Percentiles rank a stretch among this genome's conserved stretches.
These are phyloP conservation scores for Drosophila tani DNA, from an alignment of 1,140 invertebrate genomes.

Conservation along the genomic window DNA sequence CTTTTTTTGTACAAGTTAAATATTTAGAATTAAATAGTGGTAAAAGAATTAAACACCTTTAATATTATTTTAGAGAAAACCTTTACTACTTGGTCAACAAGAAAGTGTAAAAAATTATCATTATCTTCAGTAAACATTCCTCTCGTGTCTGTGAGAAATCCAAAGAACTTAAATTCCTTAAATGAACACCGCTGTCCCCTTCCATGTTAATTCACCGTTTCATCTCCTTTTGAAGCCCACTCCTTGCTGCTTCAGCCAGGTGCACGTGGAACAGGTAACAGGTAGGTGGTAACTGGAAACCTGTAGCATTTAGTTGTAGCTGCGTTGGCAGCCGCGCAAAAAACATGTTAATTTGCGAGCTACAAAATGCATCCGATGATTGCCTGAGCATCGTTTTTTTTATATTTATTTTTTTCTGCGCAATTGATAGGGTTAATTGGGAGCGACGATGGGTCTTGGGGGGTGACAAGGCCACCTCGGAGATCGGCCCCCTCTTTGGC, in stretches of 20 bases:
- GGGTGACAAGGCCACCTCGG: constrained; percentile 16
- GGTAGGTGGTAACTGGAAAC: constrained; percentile 4
- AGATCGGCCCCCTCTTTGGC: not conserved
- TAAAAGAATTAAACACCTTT: not conserved
- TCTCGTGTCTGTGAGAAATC: too few species aligned
- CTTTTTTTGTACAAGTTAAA: too few species aligned
- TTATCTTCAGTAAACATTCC: too few species aligned
- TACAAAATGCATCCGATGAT: constrained; percentile 38
- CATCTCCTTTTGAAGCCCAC: constrained; percentile 24
- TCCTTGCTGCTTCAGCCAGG: constrained; percentile 1
- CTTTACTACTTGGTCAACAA: too few species aligned
- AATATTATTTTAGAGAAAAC: too few species aligned
- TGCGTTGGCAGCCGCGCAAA: constrained; percentile 23
- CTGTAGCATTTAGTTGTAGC: constrained; percentile 12
- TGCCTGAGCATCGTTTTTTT: constrained; percentile 18
- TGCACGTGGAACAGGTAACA: constrained; percentile 14
- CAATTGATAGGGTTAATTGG: constrained; percentile 46
- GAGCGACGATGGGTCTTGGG: not conserved
- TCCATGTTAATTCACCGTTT: not conserved
- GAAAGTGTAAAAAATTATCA: not conserved
- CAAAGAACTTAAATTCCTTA: not conserved
- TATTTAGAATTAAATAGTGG: not conserved
- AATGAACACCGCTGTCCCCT: not conserved
- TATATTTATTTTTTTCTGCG: not conserved
- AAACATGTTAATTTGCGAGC: constrained; percentile 35